phyloP scores from a whole-genome alignment of 2,797 vertebrate genomes.

The Fistularia tabacaria region DNA sequence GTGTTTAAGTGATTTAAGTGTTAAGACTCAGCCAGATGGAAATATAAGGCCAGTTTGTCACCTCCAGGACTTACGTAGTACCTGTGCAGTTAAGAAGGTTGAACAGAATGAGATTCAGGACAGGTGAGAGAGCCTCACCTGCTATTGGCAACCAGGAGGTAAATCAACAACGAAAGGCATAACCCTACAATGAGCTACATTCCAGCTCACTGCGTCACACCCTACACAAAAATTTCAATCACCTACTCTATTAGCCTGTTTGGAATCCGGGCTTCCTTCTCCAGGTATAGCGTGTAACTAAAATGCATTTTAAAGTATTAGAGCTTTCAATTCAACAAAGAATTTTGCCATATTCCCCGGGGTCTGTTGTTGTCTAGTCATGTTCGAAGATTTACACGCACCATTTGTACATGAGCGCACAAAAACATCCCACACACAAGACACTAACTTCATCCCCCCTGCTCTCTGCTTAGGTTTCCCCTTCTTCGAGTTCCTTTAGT shows the following conservation, averaged over 20 bases:
- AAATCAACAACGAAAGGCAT: conserved; percentile 26
- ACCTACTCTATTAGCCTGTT: conserved; percentile 21
- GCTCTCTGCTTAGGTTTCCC: conserved; percentile 48
- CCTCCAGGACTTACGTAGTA: too few species aligned
- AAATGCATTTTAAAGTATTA: conserved; percentile 31
- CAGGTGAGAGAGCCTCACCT: not conserved
- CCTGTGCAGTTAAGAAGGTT: too few species aligned
- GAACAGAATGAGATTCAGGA: too few species aligned
- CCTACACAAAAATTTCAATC: conserved; percentile 12
- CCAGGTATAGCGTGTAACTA: conserved; percentile 4
- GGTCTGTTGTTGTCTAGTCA: conserved; percentile 2
- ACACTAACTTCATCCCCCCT: conserved; percentile 1
- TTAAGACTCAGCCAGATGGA: too few species aligned
- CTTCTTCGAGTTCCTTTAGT: conserved; percentile 61
- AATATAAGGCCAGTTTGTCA: too few species aligned
- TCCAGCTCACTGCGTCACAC: conserved; percentile 29
- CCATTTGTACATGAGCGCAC: conserved; percentile 9
- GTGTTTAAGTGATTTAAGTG: conserved; percentile 3
- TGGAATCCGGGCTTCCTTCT: conserved; percentile 5
- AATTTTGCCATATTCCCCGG: conserved; percentile 3
- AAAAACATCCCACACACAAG: conserved; percentile 17
- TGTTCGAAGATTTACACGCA: conserved; percentile 1
- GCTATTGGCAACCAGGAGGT: conserved; percentile 41
- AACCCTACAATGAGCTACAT: conserved; percentile 14
- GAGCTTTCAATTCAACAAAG: conserved; percentile 7